Evolutionary conservation across 2,797 vertebrate species (phyloP).

Genomic region (Enteromius trimaculatus): DNA sequence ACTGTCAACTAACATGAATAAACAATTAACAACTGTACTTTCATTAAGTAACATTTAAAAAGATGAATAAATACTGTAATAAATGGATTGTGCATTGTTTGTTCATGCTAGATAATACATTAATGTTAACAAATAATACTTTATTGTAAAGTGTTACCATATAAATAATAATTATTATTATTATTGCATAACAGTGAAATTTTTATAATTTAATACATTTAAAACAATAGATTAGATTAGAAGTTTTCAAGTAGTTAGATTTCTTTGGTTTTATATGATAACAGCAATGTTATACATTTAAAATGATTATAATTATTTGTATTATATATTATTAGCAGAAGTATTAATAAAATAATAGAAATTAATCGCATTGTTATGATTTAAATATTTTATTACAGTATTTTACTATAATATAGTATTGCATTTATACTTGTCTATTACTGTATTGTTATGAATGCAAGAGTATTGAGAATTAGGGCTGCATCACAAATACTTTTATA

Average conservation of each 20-base stretch:
- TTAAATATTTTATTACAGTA: neutral
- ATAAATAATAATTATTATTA: neutral
- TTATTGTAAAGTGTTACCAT: neutral
- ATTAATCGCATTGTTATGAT: too few relatives aligned
- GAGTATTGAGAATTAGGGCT: neutral
- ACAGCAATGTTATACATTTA: too few relatives aligned
- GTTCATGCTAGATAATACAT: too few relatives aligned
- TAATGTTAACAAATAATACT: too few relatives aligned
- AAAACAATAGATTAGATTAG: neutral
- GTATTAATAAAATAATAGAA: neutral
- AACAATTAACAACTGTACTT: too few relatives aligned
- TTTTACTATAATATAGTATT: neutral
- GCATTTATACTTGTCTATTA: neutral
- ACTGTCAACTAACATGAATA: too few relatives aligned
- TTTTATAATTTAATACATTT: neutral
- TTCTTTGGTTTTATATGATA: neutral
- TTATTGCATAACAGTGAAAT: neutral
- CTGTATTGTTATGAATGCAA: neutral
- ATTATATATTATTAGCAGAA: neutral
- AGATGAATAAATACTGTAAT: too few relatives aligned
- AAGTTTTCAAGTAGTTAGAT: too few relatives aligned
- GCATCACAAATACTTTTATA: too few relatives aligned
- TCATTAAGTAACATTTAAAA: too few relatives aligned
- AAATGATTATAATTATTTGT: neutral
- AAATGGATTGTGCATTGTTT: too few relatives aligned